These are phyloP conservation scores for Copsychus sechellarum DNA, from an alignment of 2,113 vertebrate genomes.

Conservation along the genomic window DNA sequence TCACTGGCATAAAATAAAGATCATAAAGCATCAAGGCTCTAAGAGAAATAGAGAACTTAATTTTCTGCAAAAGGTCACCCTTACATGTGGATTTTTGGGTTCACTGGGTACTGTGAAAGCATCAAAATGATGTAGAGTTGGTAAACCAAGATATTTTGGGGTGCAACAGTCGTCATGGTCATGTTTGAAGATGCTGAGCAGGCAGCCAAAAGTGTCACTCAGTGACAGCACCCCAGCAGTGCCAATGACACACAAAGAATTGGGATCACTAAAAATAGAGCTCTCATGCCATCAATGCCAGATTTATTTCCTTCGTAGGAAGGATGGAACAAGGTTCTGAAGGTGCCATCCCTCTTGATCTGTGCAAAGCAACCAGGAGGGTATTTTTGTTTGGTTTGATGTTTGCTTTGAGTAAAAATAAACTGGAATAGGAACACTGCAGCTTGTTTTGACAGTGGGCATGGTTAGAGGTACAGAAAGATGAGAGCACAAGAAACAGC, in stretches of 20 bases:
- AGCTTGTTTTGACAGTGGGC: neutral
- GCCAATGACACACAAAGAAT: neutral
- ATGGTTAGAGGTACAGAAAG: neutral
- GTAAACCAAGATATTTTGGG: neutral
- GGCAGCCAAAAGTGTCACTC: neutral
- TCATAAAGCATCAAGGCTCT: neutral
- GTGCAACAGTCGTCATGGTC: neutral
- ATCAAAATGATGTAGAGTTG: rapidly evolving
- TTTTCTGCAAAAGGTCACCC: neutral
- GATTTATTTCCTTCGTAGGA: neutral
- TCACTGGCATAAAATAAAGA: neutral
- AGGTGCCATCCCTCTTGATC: neutral
- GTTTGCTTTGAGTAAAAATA: neutral
- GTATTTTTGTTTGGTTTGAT: neutral
- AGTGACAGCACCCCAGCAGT: neutral
- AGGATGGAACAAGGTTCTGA: neutral
- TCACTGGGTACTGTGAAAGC: neutral
- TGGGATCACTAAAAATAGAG: neutral
- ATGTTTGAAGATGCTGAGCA: neutral
- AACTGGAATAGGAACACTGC: neutral
- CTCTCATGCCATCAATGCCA: neutral
- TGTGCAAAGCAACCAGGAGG: neutral
- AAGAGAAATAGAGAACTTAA: rapidly evolving
- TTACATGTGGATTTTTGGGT: neutral
- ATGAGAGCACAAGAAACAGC: neutral